A percentile compares a stretch with the other conserved stretches of the same genome.
These are phyloP conservation scores for Micrasema minimum DNA, from an alignment of 1,140 invertebrate species.

Conservation along the genomic window DNA sequence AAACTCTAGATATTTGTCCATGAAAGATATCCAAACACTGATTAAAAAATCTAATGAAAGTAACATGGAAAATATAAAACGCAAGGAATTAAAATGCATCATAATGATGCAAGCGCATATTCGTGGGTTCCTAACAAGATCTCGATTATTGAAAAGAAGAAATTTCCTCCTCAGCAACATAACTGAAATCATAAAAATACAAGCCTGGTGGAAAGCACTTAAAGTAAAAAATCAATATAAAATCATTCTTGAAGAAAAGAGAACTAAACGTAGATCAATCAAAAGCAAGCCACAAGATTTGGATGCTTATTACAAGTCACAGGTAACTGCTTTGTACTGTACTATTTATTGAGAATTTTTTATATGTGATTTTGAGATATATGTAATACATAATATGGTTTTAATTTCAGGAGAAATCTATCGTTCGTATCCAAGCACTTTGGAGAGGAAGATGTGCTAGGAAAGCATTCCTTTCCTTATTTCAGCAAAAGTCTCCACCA, in stretches of 20 bases:
- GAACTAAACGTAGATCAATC: constrained; percentile 58
- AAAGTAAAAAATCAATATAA: constrained; percentile 66
- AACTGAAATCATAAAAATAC: constrained; percentile 70
- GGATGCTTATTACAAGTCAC: constrained; percentile 64
- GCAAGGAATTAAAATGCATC: constrained; percentile 59
- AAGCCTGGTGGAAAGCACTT: constrained; percentile 75
- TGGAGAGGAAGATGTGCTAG: constrained; percentile 73
- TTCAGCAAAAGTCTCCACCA: constrained; percentile 74
- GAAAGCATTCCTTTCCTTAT: constrained; percentile 69
- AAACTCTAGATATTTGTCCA: constrained; percentile 61
- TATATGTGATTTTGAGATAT: neutral
- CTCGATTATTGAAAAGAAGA: constrained; percentile 64
- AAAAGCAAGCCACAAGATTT: constrained; percentile 62
- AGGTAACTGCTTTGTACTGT: constrained; percentile 58
- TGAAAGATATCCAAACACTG: constrained; percentile 60
- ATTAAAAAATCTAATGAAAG: constrained; percentile 65
- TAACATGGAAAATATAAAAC: constrained; percentile 59
- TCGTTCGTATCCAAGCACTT: constrained; percentile 74
- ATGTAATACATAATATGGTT: neutral
- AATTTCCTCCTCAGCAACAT: constrained; percentile 67
- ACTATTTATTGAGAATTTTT: constrained; percentile 2
- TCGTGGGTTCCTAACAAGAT: constrained; percentile 73
- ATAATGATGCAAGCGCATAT: constrained; percentile 71
- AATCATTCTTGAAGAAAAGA: constrained; percentile 62
- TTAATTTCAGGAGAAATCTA: constrained; percentile 66